Percentiles rank a stretch among this genome's conserved stretches.
Conservation (phyloP, 2,113 vertebrate genomes). For the Poicephalus gulielmi region DNA sequence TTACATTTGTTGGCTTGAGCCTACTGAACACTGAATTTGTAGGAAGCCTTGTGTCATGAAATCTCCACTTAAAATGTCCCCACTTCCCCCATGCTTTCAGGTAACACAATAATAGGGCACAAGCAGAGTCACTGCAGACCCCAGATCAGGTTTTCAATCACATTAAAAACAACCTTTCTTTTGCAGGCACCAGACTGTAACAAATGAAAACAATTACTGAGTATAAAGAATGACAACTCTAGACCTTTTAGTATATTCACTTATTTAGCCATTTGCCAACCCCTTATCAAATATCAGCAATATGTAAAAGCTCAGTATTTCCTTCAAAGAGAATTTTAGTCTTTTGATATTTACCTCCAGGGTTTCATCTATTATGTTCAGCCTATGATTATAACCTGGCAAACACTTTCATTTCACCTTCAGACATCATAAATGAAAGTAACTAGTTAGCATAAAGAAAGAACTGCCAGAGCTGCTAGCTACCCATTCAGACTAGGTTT, state of each 20-base stretch:
- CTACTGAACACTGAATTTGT: not conserved
- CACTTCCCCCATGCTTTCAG: not conserved
- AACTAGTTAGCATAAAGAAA: not conserved
- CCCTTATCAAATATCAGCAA: not conserved
- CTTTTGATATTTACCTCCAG: not conserved
- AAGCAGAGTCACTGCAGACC: not conserved
- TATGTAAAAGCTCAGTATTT: not conserved
- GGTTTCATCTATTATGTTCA: not conserved
- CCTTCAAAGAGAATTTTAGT: constrained; percentile 18
- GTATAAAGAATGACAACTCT: not conserved
- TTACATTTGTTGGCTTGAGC: not conserved
- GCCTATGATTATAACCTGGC: not conserved
- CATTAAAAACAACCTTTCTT: not conserved
- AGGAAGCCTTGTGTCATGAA: not conserved
- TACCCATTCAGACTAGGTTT: not conserved
- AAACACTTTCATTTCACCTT: not conserved
- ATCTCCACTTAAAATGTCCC: not conserved
- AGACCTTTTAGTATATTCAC: not conserved
- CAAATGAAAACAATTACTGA: not conserved
- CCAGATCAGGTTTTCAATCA: not conserved
- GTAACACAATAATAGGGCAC: not conserved
- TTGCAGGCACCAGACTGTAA: not conserved
- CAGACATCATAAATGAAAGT: not conserved
- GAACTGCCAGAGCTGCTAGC: not conserved
- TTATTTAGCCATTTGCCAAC: not conserved